Evolutionary conservation across 2,797 vertebrate genomes (phyloP), one percentile per base, ranked within the genome.

Genomic region (Artibeus jamaicensis): DNA sequence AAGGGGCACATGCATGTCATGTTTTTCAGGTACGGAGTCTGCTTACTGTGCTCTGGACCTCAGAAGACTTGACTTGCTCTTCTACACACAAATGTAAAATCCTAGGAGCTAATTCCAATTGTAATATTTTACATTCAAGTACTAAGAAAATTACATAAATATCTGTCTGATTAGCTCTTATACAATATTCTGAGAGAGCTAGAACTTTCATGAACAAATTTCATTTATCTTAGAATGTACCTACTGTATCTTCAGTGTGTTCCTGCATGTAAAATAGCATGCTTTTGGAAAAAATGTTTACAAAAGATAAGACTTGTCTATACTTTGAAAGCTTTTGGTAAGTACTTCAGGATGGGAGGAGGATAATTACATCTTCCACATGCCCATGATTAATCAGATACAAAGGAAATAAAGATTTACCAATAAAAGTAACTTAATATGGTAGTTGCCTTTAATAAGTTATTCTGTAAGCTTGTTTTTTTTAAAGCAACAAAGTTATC

Each of bases 401-500:
- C 1, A 82, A 68, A 73, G 34, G 44, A 5, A 86, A 42, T 5
- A 82, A 68, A 59, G 16, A n/a, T n/a, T 85, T 79, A 55, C 1
- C 6, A 86, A 32, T 76, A 65, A 73, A 62, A 37, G 0, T 19
- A 21, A 22, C 86, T 82, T 85, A 67, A 39, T 55, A 32, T 42
- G 6, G 59, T 46, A 68, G 42, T 26, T 81, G 8, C 15, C 21
- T 88, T 87, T 16, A 90, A 73, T 5, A 90, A 37, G 39, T 21
- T 29, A 1, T 44, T 81, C 29, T 37, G 0, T 59, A 86, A 85
- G 2, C 70, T 74, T 34, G 1, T 1, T 65, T 34, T n/a, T 53
- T 92, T 86, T 22, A 92, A 84, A 76, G 2, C 37, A 73, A 81
- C 10, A 24, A 93, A 22, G 71, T 86, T 84, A 76, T 77, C 1